These are phyloP conservation scores for Sycobia sp. DNA, from an alignment of 1,140 invertebrate species.

Conservation along the genomic window DNA sequence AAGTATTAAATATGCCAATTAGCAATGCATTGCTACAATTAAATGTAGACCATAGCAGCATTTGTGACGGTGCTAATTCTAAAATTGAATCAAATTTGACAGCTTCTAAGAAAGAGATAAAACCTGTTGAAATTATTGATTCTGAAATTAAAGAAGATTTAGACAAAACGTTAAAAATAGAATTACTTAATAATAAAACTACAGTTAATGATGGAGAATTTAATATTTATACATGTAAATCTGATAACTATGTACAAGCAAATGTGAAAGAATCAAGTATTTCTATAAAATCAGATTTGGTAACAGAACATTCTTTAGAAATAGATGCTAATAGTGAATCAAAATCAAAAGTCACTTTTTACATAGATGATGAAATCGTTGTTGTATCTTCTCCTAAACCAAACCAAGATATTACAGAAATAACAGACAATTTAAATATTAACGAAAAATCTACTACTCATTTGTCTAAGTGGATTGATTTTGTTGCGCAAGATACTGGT, in stretches of 20 bases:
- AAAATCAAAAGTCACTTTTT: constrained; percentile 26
- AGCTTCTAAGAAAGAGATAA: neutral
- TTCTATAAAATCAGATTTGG: too few relatives aligned
- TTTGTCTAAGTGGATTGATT: constrained; percentile 36
- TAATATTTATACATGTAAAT: too few relatives aligned
- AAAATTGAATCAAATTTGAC: neutral
- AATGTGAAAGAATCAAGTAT: too few relatives aligned
- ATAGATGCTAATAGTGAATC: neutral
- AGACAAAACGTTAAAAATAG: neutral
- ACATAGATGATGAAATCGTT: constrained; percentile 34
- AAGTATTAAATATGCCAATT: too few relatives aligned
- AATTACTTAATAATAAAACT: neutral
- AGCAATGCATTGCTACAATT: too few relatives aligned
- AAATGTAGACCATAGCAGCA: too few relatives aligned
- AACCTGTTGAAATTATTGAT: neutral
- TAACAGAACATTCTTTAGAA: neutral
- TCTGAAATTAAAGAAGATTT: neutral
- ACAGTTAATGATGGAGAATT: neutral
- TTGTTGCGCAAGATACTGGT: constrained; percentile 58
- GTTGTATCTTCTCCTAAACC: constrained; percentile 20
- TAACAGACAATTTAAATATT: constrained; percentile 4
- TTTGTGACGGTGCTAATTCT: neutral
- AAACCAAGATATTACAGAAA: constrained; percentile 30
- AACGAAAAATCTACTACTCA: neutral
- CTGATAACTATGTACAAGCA: too few relatives aligned